Base-by-base conservation (phyloP, 2,797 vertebrate genomes). In the Odontamblyopus rebecca region DNA sequence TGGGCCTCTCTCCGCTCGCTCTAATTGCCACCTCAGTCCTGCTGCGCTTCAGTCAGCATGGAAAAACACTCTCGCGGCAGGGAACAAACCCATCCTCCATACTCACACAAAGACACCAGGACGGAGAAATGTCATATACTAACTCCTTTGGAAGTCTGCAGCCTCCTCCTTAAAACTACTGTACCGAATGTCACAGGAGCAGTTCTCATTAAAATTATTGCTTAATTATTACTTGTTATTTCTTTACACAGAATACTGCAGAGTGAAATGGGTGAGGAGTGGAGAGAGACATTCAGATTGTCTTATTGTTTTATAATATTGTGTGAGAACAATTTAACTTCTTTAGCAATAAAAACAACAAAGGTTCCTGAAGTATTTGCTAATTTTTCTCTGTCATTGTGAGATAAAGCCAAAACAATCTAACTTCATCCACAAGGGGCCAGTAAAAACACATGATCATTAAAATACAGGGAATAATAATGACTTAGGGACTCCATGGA, bases 21-120 rank as follows among this genome's bases (percentile, higher is more conserved):
- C 78, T 91, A 89, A 91, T 91, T 90, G 85, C 88, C 75, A 80
- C 85, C 85, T 90, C 82, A 71, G 83, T 86, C 89, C 88, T 76
- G 86, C 89, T 90, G 92, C 64, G 89, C 81, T 82, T 80, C 87
- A 85, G 89, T 84, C 89, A 75, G 85, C 85, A 83, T 87, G 84
- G 82, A 89, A 84, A 90, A 90, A 88, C 80, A 82, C 77, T 79
- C 79, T 87, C 83, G 61, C 78, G 18, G 87, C 70, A 70, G 80
- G 86, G 70, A 79, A 68, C 78, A 88, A 84, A 88, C 84, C 15
- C 70, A 89, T 88, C 85, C 78, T 67, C 60, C 78, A 75, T 30
- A 26, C 72, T 75, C 79, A 89, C 90, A 89, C 85, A 90, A 86
- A 83, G 78, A 27, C 16, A 53, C 48, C 67, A 48, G 77, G 68